These are phyloP conservation scores for Harlomillsia oculata DNA, from an alignment of 1,140 invertebrate species.

Conservation along the genomic window DNA sequence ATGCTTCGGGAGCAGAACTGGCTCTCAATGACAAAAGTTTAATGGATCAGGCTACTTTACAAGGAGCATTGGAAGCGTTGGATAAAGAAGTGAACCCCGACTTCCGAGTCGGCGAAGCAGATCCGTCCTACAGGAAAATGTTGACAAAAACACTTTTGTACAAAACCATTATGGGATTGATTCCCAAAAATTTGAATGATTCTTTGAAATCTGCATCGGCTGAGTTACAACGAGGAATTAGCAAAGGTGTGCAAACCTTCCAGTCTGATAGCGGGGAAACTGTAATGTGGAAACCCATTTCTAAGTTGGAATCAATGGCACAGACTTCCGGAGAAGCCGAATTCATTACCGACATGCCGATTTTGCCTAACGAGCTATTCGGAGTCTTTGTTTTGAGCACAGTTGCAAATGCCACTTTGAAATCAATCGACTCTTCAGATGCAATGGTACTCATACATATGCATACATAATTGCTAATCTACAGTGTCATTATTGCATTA, in stretches of 20 bases:
- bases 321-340: constrained; percentile 41
- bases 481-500: no score
- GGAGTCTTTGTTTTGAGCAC: constrained; percentile 42
- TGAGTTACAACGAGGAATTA: constrained; percentile 28
- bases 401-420: constrained; percentile 39
- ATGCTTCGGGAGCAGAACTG: constrained; percentile 33
- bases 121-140: constrained; percentile 52
- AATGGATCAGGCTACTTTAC: constrained; percentile 17
- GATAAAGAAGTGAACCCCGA: constrained; percentile 53
- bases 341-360: constrained; percentile 43
- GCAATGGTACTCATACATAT: no score
- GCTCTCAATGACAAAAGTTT: constrained; percentile 31
- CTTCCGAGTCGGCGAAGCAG: constrained; percentile 50
- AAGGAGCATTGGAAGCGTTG: constrained; percentile 31
- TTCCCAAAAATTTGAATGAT: constrained; percentile 17
- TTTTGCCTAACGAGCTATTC: constrained; percentile 38
- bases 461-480: neutral
- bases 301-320: constrained; percentile 41
- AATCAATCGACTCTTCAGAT: constrained; percentile 36
- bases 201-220: constrained; percentile 28
- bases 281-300: constrained; percentile 38
- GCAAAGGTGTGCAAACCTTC: constrained; percentile 41
- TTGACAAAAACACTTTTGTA: constrained; percentile 62
- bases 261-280: constrained; percentile 28
- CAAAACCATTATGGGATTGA: no score